These are phyloP conservation scores for Apodemus agrarius DNA, from an alignment of 2,797 vertebrate genomes.

Conservation along the genomic window DNA sequence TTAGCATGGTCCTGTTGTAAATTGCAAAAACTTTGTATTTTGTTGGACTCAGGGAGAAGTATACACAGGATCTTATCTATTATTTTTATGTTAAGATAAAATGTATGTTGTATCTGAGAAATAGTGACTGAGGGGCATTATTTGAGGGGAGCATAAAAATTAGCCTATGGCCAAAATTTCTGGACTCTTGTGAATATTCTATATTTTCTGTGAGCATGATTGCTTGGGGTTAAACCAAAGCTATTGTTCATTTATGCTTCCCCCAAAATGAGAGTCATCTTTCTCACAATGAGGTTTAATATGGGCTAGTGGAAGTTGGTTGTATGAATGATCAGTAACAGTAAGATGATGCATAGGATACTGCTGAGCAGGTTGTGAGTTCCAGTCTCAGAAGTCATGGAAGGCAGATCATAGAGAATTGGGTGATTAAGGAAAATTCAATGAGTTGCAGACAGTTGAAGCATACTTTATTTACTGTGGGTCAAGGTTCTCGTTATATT, in stretches of 20 bases:
- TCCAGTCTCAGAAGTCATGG: background rate
- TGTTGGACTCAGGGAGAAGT: background rate
- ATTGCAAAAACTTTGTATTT: background rate
- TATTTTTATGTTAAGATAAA: background rate
- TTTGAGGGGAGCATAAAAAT: background rate
- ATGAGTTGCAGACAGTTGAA: background rate
- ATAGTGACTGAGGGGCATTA: background rate
- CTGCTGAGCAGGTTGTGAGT: background rate
- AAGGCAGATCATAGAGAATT: background rate
- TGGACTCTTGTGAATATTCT: background rate
- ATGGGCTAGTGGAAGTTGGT: background rate
- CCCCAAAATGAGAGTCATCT: background rate
- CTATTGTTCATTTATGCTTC: background rate
- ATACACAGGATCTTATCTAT: background rate
- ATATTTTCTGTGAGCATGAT: background rate
- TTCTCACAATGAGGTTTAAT: accelerated
- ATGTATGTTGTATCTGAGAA: no score
- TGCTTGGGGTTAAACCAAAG: background rate
- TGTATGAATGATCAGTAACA: background rate
- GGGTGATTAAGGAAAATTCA: background rate
- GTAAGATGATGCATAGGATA: background rate
- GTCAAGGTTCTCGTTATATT: background rate
- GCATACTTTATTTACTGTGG: background rate
- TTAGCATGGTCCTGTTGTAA: background rate
- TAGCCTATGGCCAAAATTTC: background rate